These are phyloP conservation scores for Morelia viridis DNA, from an alignment of 2,797 vertebrate genomes.

Conservation along the genomic window DNA sequence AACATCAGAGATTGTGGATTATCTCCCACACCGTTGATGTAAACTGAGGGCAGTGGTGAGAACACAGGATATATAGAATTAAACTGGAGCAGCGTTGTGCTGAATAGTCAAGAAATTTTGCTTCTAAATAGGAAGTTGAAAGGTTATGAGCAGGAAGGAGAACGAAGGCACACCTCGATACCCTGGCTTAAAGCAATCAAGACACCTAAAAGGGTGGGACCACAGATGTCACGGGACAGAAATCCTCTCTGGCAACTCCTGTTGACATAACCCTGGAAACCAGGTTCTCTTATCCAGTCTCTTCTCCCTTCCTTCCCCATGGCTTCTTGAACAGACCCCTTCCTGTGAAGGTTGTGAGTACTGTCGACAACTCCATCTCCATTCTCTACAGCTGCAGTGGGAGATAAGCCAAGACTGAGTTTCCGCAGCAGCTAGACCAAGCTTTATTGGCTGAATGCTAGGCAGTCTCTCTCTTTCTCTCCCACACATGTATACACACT, in stretches of 20 bases:
- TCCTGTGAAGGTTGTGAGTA: not conserved
- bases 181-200: not conserved
- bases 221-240: not conserved
- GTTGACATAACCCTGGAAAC: not conserved
- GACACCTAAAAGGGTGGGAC: not conserved
- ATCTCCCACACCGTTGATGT: not conserved
- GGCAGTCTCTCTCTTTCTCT: not conserved
- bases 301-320: not conserved
- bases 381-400: not conserved
- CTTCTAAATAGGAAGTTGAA: not conserved
- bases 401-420: not conserved
- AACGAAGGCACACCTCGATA: not conserved
- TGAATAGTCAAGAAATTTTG: not conserved
- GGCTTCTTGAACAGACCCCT: not conserved
- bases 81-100: not conserved
- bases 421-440: not conserved
- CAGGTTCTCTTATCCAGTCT: not conserved
- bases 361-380: not conserved
- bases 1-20: not conserved
- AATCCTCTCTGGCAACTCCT: not conserved
- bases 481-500: not conserved
- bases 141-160: not conserved
- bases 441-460: not conserved
- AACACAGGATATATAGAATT: not conserved
- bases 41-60: not conserved